Conservation (phyloP, 1,140 invertebrate species). For the Papilio xuthus region DNA sequence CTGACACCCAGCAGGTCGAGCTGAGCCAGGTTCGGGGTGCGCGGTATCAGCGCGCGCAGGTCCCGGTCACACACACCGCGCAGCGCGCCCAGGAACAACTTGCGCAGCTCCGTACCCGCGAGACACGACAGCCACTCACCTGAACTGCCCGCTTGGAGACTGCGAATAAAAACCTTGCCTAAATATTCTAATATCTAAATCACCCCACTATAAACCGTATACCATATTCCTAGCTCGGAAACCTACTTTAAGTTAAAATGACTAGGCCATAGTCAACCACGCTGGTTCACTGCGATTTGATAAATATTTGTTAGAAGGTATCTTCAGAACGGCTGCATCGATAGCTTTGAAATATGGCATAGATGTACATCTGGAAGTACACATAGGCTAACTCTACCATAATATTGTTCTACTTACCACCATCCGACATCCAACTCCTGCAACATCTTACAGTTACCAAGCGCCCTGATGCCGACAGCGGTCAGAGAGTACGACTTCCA, state of each 20-base stretch:
- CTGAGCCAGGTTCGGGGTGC: slow-evolving; percentile 87
- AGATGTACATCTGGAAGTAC: no score
- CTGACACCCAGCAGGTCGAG: slow-evolving; percentile 91
- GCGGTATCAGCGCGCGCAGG: slow-evolving; percentile 85
- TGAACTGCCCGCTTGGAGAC: slow-evolving; percentile 79
- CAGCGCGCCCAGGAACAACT: slow-evolving; percentile 89
- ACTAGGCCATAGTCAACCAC: no score
- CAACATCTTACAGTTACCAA: slow-evolving; percentile 86
- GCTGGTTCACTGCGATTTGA: no score
- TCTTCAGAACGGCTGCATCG: no score
- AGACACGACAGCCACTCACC: slow-evolving; percentile 81
- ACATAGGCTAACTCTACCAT: no score
- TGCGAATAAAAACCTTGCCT: slow-evolving; percentile 46
- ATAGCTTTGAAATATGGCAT: no score
- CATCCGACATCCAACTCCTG: slow-evolving; percentile 94
- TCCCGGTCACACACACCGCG: slow-evolving; percentile 90
- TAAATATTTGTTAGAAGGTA: no score
- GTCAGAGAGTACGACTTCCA: slow-evolving; percentile 92
- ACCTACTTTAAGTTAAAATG: no score
- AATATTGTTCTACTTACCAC: slow-evolving; percentile 88
- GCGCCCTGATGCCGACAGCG: slow-evolving; percentile 85
- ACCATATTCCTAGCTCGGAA: no score
- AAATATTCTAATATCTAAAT: no score
- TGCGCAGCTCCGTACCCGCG: slow-evolving; percentile 86
- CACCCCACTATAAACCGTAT: no score